A percentile compares a stretch with the other conserved stretches of the same genome.
These are phyloP conservation scores for Muraenolepis orangiensis DNA, from an alignment of 2,797 vertebrate species.

Conservation along the genomic window DNA sequence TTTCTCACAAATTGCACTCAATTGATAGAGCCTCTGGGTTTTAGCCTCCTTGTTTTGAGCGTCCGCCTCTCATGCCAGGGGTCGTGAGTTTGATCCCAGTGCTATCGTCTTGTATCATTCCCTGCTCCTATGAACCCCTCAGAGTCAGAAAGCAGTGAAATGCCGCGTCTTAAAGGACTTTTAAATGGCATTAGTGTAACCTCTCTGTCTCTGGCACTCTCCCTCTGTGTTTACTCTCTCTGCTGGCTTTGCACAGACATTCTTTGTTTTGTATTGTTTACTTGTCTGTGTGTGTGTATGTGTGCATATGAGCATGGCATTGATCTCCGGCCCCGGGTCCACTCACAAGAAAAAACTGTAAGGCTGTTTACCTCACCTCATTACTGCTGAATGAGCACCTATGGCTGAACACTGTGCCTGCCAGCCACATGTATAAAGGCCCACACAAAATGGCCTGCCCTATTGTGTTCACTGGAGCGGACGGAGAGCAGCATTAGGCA, in stretches of 20 bases:
- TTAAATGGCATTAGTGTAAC: conserved; percentile 19
- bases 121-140: background rate
- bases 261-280: background rate
- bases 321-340: background rate
- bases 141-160: too few relatives aligned
- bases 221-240: too few relatives aligned
- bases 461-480: background rate
- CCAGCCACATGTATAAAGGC: background rate
- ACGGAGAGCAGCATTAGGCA: too few relatives aligned
- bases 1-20: background rate
- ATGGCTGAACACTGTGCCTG: conserved; percentile 24
- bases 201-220: conserved; percentile 1
- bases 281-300: background rate
- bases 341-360: background rate
- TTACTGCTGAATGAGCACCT: conserved; percentile 26
- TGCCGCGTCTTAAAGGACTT: background rate
- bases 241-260: too few relatives aligned
- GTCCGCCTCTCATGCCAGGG: too few relatives aligned
- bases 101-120: background rate
- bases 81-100: too few relatives aligned
- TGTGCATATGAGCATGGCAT: background rate
- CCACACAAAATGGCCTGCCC: background rate
- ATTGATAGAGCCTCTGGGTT: background rate
- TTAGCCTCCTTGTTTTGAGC: too few relatives aligned
- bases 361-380: conserved; percentile 25